phyloP scores from a whole-genome alignment of 2,797 vertebrate species.

The Poecilia velifera region DNA sequence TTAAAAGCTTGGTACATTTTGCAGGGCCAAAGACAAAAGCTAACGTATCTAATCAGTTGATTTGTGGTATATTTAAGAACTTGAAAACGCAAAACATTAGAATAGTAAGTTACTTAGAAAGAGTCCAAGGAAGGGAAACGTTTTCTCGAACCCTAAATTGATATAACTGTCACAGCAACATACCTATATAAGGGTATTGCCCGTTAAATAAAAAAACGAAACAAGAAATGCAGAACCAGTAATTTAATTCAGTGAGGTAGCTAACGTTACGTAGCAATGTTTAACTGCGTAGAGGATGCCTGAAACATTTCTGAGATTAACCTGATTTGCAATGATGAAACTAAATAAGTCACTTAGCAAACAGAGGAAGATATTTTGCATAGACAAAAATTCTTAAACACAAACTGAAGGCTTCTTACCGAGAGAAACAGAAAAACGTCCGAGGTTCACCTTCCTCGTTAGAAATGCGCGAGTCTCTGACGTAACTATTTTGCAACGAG shows the following conservation, averaged over 20 bases:
- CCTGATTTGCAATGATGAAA: rapidly evolving
- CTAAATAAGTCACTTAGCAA: rapidly evolving
- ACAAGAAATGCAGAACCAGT: not conserved
- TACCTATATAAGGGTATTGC: not conserved
- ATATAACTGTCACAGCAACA: not conserved
- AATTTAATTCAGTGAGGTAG: constrained; percentile 17
- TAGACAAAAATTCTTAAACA: not conserved
- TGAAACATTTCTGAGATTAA: too few relatives aligned
- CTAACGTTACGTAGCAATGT: not conserved
- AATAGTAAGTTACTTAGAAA: not conserved
- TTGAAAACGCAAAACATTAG: not conserved
- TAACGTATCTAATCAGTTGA: not conserved
- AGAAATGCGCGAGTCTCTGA: constrained; percentile 65
- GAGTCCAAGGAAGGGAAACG: not conserved
- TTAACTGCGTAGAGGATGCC: not conserved
- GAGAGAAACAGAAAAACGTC: not conserved
- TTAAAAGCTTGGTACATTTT: not conserved
- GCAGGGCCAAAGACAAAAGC: not conserved
- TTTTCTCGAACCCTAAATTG: not conserved
- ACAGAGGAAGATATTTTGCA: rapidly evolving
- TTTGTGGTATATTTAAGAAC: not conserved
- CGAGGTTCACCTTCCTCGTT: constrained; percentile 56
- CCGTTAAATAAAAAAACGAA: not conserved
- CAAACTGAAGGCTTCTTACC: constrained; percentile 35
- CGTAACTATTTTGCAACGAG: constrained; percentile 59